Evolutionary conservation across 2,797 vertebrate species (phyloP).

Genomic region (Halcyon smyrnensis): DNA sequence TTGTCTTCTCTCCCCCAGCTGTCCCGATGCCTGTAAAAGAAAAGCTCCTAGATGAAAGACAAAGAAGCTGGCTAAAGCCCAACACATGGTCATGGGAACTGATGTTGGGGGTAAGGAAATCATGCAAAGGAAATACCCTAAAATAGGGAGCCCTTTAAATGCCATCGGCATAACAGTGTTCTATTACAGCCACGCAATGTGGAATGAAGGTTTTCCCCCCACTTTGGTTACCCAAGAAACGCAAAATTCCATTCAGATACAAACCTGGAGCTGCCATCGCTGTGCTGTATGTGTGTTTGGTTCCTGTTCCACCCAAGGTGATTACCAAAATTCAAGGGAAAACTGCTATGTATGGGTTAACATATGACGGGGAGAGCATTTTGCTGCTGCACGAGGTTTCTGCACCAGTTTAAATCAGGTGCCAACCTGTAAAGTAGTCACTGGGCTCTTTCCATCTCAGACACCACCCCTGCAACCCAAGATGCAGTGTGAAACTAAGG

Average conservation of each 20-base stretch:
- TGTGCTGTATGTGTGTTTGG: not conserved
- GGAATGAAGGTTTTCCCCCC: rapidly evolving
- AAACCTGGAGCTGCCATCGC: not conserved
- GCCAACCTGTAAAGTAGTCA: not conserved
- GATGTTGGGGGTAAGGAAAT: not conserved
- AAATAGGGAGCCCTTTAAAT: not conserved
- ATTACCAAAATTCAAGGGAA: not conserved
- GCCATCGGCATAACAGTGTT: not conserved
- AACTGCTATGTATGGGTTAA: rapidly evolving
- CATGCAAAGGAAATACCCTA: not conserved
- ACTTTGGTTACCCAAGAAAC: not conserved
- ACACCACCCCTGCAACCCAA: not conserved
- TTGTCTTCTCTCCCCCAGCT: not conserved
- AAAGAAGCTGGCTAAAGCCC: conserved; percentile 12
- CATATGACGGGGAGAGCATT: not conserved
- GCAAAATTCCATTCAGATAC: not conserved
- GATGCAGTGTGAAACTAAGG: not conserved
- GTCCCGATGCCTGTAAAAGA: not conserved
- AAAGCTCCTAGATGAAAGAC: conserved; percentile 10
- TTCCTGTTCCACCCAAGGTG: not conserved
- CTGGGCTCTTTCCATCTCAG: not conserved
- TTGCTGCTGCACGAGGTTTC: not conserved
- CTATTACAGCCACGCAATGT: not conserved
- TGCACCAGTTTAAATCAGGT: not conserved
- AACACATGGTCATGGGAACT: not conserved